Conservation (phyloP, 2,888 invertebrate genomes). For the Parapristionchus giblindavisi region DNA sequence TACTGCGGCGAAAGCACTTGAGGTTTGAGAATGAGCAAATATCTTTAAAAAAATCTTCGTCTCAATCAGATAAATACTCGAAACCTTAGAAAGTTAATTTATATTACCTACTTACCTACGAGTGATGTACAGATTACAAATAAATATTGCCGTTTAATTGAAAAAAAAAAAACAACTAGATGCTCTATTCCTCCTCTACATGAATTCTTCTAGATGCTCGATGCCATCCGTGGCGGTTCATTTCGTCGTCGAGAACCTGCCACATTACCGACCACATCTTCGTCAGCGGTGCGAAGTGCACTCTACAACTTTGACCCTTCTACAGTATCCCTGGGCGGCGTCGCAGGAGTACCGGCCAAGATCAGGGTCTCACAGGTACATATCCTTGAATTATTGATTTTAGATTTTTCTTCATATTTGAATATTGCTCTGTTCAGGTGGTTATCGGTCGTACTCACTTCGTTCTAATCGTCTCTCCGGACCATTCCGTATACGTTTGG, state of each 20-base stretch:
- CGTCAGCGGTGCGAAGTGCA: slow-evolving; percentile 49
- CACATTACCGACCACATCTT: neutral
- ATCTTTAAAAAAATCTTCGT: too few species aligned
- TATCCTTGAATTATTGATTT: neutral
- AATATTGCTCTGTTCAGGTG: slow-evolving; percentile 70
- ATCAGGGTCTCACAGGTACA: slow-evolving; percentile 73
- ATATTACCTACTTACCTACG: too few species aligned
- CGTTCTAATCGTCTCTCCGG: slow-evolving; percentile 73
- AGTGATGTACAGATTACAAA: too few species aligned
- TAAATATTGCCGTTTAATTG: too few species aligned
- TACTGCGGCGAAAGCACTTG: slow-evolving; percentile 72
- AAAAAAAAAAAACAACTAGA: too few species aligned
- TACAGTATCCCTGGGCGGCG: slow-evolving; percentile 48
- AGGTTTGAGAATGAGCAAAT: slow-evolving; percentile 44
- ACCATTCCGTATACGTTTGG: slow-evolving; percentile 79
- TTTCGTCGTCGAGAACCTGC: slow-evolving; percentile 38
- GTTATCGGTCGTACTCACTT: slow-evolving; percentile 76
- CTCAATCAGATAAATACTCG: too few species aligned
- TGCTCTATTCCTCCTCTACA: neutral
- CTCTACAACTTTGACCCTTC: slow-evolving; percentile 61
- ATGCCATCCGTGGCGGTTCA: slow-evolving; percentile 43
- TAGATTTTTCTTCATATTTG: neutral
- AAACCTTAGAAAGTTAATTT: too few species aligned
- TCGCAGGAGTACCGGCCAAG: slow-evolving; percentile 73
- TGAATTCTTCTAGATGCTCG: slow-evolving; percentile 49